A percentile compares a stretch with the other conserved stretches of the same genome.
These are phyloP conservation scores for Loripinus fragilis DNA, from an alignment of 2,888 invertebrate species.

Conservation along the genomic window DNA sequence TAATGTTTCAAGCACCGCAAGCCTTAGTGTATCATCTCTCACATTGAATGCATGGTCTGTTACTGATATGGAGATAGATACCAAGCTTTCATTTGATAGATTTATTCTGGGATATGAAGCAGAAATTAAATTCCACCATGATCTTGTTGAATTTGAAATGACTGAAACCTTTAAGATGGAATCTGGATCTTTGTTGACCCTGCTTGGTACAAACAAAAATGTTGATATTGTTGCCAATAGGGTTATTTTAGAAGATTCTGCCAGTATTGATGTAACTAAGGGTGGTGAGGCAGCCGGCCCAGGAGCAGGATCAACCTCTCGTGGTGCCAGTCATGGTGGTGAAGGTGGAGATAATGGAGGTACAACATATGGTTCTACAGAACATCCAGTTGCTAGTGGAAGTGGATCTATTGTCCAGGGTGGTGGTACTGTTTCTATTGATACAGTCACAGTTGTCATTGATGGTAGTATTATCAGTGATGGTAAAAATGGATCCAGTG, in stretches of 20 bases:
- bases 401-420: constrained; percentile 64
- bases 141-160: not conserved
- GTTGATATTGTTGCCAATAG: constrained; percentile 32
- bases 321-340: constrained; percentile 72
- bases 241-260: constrained; percentile 45
- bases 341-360: constrained; percentile 58
- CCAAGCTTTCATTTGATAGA: not conserved
- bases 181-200: constrained; percentile 29
- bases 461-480: constrained; percentile 65
- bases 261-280: constrained; percentile 41
- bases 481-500: constrained; percentile 49
- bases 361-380: constrained; percentile 62
- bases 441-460: constrained; percentile 40
- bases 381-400: constrained; percentile 55
- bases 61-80: constrained; percentile 8
- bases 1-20: constrained; percentile 45
- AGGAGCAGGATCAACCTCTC: constrained; percentile 35
- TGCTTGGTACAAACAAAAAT: constrained; percentile 25
- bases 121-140: not conserved
- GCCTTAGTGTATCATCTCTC: constrained; percentile 34
- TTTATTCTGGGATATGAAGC: constrained; percentile 24
- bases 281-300: constrained; percentile 51
- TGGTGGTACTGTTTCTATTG: constrained; percentile 64
- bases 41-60: constrained; percentile 50
- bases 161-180: constrained; percentile 39